Evolutionary conservation across 2,113 vertebrate genomes (phyloP), one percentile per base, ranked within the genome.

Genomic region (Nothobranchius furzeri): DNA sequence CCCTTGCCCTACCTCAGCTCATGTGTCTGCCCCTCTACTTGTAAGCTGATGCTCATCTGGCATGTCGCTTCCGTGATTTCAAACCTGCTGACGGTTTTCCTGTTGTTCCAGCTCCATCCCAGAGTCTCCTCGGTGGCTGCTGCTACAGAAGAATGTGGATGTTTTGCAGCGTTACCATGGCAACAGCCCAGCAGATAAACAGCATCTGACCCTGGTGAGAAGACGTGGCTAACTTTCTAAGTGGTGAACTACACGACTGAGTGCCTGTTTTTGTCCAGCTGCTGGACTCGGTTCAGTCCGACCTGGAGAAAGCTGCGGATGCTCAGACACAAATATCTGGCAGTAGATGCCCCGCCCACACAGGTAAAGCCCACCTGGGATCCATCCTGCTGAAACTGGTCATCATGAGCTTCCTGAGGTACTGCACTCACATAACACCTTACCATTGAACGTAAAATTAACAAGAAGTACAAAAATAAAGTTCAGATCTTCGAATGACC

Each of bases 401-500:
- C 1, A 64, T 91, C 76, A 92, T 93, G 91, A 90, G 91, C 73
- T 92, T 83, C 61, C 83, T 92, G 64, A 88, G 90, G 92, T 92
- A 57, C 55, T 11, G 37, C 37, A 40, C 37, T 8, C 9, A 7
- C 37, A 13, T 24, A 45, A 3, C 40, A 45, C 43, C 43, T 45
- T 45, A 13, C 13, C 12, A 17, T 8, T 35, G 12, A 40, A 11
- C 9, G 3, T 11, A 45, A 12, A 12, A 12, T 9, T 2, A 45
- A 45, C 43, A 45, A 4, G 43, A 53, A 12, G 24, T 13, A 40
- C 6, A 7, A 3, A 30, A 30, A 3, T 30, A 30, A 30, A 30
- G 30, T 30, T 30, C 30, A 30, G 30, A 30, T 30, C 30, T 30
- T 30, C 30, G 1, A 30, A 30, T 3, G 4, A 30, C 3, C 30